Conservation (phyloP, 2,888 invertebrate genomes). For the Clanis bilineata region DNA sequence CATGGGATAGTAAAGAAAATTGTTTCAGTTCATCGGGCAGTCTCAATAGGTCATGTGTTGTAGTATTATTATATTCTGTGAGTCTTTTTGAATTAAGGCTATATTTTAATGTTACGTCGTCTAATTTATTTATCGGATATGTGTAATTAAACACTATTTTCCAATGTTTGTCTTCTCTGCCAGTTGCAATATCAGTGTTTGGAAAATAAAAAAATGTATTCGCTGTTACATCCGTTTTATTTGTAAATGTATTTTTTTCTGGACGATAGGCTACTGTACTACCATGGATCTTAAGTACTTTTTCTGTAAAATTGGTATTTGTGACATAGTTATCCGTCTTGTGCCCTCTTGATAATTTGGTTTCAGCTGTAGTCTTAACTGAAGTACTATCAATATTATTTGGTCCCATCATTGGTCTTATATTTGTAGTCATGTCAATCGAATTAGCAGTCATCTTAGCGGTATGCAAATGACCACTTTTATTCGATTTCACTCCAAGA, state of each 20-base stretch:
- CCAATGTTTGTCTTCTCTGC: neutral
- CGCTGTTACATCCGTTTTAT: neutral
- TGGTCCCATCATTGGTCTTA: neutral
- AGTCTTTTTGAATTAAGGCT: neutral
- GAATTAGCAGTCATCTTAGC: neutral
- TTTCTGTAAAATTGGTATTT: neutral
- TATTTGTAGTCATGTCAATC: neutral
- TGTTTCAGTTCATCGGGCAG: neutral
- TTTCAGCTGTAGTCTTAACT: neutral
- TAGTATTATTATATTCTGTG: neutral
- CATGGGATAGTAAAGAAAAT: neutral
- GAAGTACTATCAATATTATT: neutral
- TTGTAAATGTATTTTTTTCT: neutral
- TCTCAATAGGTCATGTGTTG: neutral
- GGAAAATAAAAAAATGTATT: neutral
- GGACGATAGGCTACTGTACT: no score
- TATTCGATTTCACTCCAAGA: neutral
- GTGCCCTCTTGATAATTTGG: neutral
- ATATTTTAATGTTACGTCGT: neutral
- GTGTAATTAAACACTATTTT: neutral
- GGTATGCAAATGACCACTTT: neutral
- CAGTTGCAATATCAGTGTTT: neutral
- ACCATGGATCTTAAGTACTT: neutral
- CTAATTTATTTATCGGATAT: neutral
- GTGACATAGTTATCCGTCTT: no score